Evolutionary conservation across 2,113 vertebrate species (phyloP).

Genomic region (Oncorhynchus masou): DNA sequence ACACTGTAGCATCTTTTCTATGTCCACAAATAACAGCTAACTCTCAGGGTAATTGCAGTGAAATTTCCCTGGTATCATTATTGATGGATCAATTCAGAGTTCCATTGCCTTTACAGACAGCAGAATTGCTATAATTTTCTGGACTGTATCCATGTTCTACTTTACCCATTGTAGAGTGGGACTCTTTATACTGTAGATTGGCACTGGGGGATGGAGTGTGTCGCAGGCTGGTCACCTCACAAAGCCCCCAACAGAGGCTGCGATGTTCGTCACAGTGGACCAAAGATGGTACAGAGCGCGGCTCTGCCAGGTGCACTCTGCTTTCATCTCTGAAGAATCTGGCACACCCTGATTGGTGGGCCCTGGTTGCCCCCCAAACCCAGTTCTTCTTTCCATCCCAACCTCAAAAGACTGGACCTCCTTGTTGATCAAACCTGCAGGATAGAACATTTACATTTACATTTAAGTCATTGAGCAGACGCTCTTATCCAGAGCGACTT

Average conservation of each 20-base stretch:
- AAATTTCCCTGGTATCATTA: conserved; percentile 38
- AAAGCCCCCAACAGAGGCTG: conserved; percentile 57
- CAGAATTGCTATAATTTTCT: conserved; percentile 54
- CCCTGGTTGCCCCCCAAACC: background rate
- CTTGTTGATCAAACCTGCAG: background rate
- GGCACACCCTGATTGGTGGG: conserved; percentile 9
- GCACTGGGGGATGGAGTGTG: conserved; percentile 49
- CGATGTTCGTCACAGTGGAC: conserved; percentile 64
- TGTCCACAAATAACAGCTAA: conserved; percentile 26
- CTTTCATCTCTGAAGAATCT: conserved; percentile 64
- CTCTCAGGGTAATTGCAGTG: conserved; percentile 47
- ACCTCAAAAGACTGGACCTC: background rate
- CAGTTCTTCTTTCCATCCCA: background rate
- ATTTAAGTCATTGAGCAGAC: too few relatives aligned
- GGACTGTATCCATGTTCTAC: conserved; percentile 24
- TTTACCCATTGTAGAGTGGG: conserved; percentile 29
- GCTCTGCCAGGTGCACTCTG: conserved; percentile 57
- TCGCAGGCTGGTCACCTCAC: conserved; percentile 45
- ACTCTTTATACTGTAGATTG: conserved; percentile 54
- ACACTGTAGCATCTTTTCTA: conserved; percentile 8
- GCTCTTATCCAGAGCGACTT: too few relatives aligned
- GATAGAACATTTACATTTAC: too few relatives aligned
- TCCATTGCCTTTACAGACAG: conserved; percentile 34
- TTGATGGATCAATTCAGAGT: conserved; percentile 42
- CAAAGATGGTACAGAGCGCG: conserved; percentile 56